A percentile compares a stretch with the other conserved stretches of the same genome.
These are phyloP conservation scores for Pleuronectes platessa DNA, from an alignment of 2,113 vertebrate genomes.

Conservation along the genomic window DNA sequence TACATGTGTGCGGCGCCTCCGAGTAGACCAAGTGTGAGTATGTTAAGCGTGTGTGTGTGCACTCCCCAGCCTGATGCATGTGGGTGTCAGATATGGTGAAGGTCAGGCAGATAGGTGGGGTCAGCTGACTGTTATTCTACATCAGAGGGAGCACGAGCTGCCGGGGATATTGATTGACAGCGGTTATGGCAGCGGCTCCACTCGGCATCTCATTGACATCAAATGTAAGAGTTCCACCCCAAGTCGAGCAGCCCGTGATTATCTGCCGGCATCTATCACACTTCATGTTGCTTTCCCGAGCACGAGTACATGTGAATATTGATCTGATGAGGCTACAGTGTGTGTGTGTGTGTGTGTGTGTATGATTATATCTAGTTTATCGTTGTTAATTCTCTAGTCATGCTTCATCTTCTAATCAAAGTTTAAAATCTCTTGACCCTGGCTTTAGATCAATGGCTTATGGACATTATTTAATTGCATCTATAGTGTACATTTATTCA, in stretches of 20 bases:
- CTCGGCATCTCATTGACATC: slow-evolving; percentile 48
- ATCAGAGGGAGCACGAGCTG: slow-evolving; percentile 44
- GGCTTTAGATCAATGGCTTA: no score
- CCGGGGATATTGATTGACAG: slow-evolving; percentile 68
- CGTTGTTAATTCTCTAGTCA: no score
- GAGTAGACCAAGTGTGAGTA: slow-evolving; percentile 16
- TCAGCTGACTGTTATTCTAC: slow-evolving; percentile 60
- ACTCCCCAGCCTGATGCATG: not conserved
- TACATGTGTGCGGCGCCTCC: slow-evolving; percentile 2
- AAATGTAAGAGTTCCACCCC: slow-evolving; percentile 50
- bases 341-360: slow-evolving; percentile 1
- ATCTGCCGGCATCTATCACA: slow-evolving; percentile 54
- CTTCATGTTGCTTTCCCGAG: not conserved
- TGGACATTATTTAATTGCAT: no score
- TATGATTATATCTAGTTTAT: not conserved
- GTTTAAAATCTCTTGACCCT: no score
- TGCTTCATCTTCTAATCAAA: no score
- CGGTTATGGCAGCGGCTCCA: slow-evolving; percentile 50
- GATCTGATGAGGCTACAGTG: slow-evolving; percentile 6
- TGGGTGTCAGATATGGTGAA: slow-evolving; percentile 56
- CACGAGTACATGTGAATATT: slow-evolving; percentile 28
- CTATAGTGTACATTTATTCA: no score
- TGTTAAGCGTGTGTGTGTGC: slow-evolving; percentile 14
- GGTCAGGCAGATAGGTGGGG: slow-evolving; percentile 64
- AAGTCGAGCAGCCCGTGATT: slow-evolving; percentile 49